Percentiles rank a stretch among this genome's conserved stretches.
Conservation (phyloP, 2,797 vertebrate species). For the Sebastolobus altivelis region DNA sequence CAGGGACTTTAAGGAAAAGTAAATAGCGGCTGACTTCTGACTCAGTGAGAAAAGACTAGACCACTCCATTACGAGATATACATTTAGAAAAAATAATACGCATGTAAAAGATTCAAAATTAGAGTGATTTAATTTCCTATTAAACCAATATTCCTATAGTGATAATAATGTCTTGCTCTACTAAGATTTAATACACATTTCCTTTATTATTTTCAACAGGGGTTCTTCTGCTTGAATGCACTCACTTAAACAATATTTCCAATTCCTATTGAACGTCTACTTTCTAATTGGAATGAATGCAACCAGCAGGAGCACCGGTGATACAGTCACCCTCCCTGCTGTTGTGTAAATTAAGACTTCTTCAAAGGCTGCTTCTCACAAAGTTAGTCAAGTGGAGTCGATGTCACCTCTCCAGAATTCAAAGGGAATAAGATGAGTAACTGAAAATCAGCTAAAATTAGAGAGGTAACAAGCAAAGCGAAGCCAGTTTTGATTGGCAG, state of each 20-base stretch:
- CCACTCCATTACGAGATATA: not conserved
- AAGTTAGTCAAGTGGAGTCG: slow-evolving; percentile 26
- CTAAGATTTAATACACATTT: slow-evolving; percentile 10
- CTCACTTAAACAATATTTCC: slow-evolving; percentile 17
- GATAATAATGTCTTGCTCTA: not conserved
- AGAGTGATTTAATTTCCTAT: not conserved
- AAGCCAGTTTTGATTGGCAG: slow-evolving; percentile 33
- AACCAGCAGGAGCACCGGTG: slow-evolving; percentile 41
- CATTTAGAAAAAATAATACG: not conserved
- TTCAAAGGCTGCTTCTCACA: slow-evolving; percentile 46
- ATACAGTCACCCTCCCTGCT: slow-evolving; percentile 36
- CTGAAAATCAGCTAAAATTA: slow-evolving; percentile 58
- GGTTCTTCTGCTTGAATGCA: slow-evolving; percentile 6
- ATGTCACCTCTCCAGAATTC: slow-evolving; percentile 43
- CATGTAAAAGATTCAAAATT: not conserved
- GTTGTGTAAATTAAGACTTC: slow-evolving; percentile 55
- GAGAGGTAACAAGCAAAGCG: slow-evolving; percentile 29
- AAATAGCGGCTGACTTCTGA: not conserved
- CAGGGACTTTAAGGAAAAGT: too few species aligned
- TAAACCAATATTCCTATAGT: not conserved
- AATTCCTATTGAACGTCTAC: not conserved
- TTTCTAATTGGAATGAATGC: slow-evolving; percentile 32
- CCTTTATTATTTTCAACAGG: slow-evolving; percentile 2
- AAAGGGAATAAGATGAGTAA: slow-evolving; percentile 43
- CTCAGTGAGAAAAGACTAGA: not conserved